These are phyloP conservation scores for Tubulanus polymorphus DNA, from an alignment of 2,888 invertebrate genomes.

Conservation along the genomic window DNA sequence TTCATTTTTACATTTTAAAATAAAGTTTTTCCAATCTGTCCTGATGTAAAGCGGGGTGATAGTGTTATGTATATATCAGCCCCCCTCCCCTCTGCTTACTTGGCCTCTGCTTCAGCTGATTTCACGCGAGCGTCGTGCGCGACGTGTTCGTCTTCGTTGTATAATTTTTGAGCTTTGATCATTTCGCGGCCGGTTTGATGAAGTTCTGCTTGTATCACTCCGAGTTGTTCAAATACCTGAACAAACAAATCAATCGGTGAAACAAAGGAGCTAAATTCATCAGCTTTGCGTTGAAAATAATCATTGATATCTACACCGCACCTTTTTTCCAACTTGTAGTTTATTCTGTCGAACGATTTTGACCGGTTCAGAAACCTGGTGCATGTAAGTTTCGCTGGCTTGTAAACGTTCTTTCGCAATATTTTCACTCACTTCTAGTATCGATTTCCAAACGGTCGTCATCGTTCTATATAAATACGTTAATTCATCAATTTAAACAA, in stretches of 20 bases:
- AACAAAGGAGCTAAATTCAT: not conserved
- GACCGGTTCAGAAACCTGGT: conserved; percentile 90
- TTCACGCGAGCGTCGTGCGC: conserved; percentile 94
- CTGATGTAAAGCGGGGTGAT: not conserved
- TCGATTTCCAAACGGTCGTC: conserved; percentile 96
- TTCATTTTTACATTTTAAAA: too few relatives aligned
- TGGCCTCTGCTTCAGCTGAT: conserved; percentile 91
- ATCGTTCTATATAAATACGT: conserved; percentile 70
- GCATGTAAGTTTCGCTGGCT: conserved; percentile 90
- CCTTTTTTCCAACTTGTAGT: conserved; percentile 58
- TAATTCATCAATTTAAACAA: not conserved
- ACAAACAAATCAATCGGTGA: not conserved
- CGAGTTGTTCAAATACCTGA: conserved; percentile 46
- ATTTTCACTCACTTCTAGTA: conserved; percentile 92
- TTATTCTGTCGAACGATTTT: conserved; percentile 81
- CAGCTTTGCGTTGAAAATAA: not conserved
- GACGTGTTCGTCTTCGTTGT: conserved; percentile 92
- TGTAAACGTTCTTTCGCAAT: conserved; percentile 84
- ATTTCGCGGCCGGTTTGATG: conserved; percentile 67
- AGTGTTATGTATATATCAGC: too few relatives aligned
- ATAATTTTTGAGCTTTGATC: conserved; percentile 89
- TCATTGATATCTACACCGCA: conserved; percentile 15
- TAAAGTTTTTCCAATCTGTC: too few relatives aligned
- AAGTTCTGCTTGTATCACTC: conserved; percentile 42
- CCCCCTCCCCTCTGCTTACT: too few relatives aligned